Evolutionary conservation across 2,113 vertebrate species (phyloP), one percentile per base, ranked within the genome.

Genomic region (Uria lomvia): DNA sequence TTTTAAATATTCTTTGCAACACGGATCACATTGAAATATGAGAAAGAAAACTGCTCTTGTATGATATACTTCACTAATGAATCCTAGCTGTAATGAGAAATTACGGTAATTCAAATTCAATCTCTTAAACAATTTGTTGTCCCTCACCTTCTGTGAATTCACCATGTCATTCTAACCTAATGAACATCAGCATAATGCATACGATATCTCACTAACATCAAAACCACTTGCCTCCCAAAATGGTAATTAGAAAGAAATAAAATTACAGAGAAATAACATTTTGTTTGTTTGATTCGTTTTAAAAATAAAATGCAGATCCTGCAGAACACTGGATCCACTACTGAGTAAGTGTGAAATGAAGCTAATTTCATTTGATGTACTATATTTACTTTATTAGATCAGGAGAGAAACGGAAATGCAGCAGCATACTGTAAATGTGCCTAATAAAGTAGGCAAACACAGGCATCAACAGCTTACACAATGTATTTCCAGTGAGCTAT

Each of bases 371-470:
- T 95, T 92, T 95, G 49, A 65, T 94, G 29, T 59, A 59, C 77
- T 91, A 58, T 89, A 96, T 97, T 96, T 96, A 88, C 29, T 94
- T 49, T 58, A 88, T 66, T 92, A 81, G 47, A 77, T 87, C 58
- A 85, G 49, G 68, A 65, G 38, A 74, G 36, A 86, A 96, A 63
- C 2, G 3, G 70, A 96, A 97, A 91, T 73, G 67, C 83, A 81
- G 71, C 29, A 77, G 45, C 27, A 3, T 86, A 71, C 49, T 49
- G 29, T 66, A 89, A 94, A 85, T 80, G 73, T 38, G 53, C 62
- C 50, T 88, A 92, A 97, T 90, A 85, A 95, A 84, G 60, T 45
- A 95, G 30, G 24, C 52, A 94, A 96, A 89, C 72, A 79, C 10
- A 72, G 80, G 74, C 58, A 96, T 94, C 88, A 92, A 89, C 47